These are phyloP conservation scores for Lanius collurio DNA, from an alignment of 2,113 vertebrate species.

Conservation along the genomic window DNA sequence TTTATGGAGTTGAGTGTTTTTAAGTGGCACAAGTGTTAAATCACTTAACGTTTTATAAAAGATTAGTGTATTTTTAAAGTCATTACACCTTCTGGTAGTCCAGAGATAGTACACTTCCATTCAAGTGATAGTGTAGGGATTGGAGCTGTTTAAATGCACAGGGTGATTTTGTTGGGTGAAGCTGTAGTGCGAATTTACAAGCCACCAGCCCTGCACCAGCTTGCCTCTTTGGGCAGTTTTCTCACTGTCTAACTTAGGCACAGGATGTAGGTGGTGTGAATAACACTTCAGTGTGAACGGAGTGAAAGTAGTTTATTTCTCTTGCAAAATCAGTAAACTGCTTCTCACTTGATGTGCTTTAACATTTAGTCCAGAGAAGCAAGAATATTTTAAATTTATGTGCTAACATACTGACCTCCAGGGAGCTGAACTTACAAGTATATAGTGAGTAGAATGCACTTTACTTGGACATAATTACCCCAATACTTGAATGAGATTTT, in stretches of 20 bases:
- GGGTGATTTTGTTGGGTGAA: not conserved
- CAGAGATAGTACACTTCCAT: not conserved
- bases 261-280: conserved; percentile 59
- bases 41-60: not conserved
- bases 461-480: not conserved
- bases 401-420: not conserved
- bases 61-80: not conserved
- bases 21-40: not conserved
- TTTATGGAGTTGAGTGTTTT: not conserved
- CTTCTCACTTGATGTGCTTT: conserved; percentile 3
- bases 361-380: not conserved
- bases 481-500: not conserved
- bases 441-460: not conserved
- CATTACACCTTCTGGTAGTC: not conserved
- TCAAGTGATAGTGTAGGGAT: not conserved
- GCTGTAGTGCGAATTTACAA: conserved; percentile 10
- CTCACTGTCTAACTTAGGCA: conserved; percentile 52
- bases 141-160: not conserved
- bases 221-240: conserved; percentile 56
- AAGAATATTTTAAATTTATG: not conserved
- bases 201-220: conserved; percentile 30
- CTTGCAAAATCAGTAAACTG: not conserved
- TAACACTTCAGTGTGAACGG: conserved; percentile 23
- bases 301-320: conserved; percentile 38
- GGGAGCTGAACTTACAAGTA: not conserved